These are phyloP conservation scores for Holotrichia oblita DNA, from an alignment of 1,140 invertebrate genomes.

Conservation along the genomic window DNA sequence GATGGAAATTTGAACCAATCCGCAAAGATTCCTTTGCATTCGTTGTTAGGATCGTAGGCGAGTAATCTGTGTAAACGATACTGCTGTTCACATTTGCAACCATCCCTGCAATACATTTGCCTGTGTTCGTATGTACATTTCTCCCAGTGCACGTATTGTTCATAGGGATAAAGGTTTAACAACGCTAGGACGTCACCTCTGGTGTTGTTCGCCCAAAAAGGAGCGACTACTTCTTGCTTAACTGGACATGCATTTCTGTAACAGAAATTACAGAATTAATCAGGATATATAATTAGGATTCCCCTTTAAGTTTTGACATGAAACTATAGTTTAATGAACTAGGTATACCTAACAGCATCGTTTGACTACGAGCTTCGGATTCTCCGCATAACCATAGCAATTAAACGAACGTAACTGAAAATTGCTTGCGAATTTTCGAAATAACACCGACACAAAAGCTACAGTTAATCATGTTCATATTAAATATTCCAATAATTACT, in stretches of 20 bases:
- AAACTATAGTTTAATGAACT: no score
- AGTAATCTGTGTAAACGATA: slow-evolving; percentile 82
- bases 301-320: no score
- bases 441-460: no score
- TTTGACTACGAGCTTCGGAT: no score
- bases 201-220: slow-evolving; percentile 95
- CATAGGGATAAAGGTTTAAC: slow-evolving; percentile 90
- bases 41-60: slow-evolving; percentile 91
- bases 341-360: no score
- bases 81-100: slow-evolving; percentile 85
- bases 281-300: slow-evolving; percentile 1
- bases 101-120: slow-evolving; percentile 91
- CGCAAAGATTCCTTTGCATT: slow-evolving; percentile 92
- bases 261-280: slow-evolving; percentile 51
- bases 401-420: no score
- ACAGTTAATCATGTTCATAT: no score
- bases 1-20: slow-evolving; percentile 95
- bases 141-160: slow-evolving; percentile 93
- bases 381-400: no score
- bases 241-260: slow-evolving; percentile 90
- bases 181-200: slow-evolving; percentile 86
- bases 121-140: slow-evolving; percentile 88
- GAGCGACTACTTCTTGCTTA: slow-evolving; percentile 91
- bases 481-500: no score
- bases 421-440: no score